Evolutionary conservation across 1,140 invertebrate species (phyloP).

Genomic region (Penaeus vannamei): DNA sequence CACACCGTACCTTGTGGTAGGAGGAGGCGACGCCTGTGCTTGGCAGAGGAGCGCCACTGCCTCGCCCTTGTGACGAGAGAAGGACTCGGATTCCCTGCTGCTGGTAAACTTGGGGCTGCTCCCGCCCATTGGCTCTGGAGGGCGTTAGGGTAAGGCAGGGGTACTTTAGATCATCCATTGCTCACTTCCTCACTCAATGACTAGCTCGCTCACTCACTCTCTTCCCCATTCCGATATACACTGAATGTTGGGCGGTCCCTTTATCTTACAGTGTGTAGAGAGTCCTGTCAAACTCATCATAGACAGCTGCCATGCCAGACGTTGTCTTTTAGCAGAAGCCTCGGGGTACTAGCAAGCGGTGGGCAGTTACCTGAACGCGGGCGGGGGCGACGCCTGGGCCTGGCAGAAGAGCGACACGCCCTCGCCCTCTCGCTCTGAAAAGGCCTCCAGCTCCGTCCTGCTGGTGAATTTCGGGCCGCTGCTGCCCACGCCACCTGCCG

Average conservation of each 20-base stretch:
- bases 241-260: constrained; percentile 43
- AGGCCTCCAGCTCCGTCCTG: constrained; percentile 67
- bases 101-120: constrained; percentile 75
- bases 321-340: not conserved
- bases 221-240: too few relatives aligned
- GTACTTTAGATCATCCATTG: not conserved
- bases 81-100: constrained; percentile 67
- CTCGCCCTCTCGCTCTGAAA: constrained; percentile 67
- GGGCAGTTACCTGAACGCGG: constrained; percentile 69
- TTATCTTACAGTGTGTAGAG: constrained; percentile 37
- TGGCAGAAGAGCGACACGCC: constrained; percentile 77
- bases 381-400: constrained; percentile 78
- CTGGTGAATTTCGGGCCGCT: constrained; percentile 75
- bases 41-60: constrained; percentile 76
- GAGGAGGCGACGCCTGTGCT: constrained; percentile 80
- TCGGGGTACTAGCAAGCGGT: not conserved
- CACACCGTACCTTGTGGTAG: constrained; percentile 77
- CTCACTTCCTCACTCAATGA: too few relatives aligned
- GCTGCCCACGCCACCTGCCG: constrained; percentile 78
- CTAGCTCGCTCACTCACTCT: too few relatives aligned
- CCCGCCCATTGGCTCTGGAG: constrained; percentile 79
- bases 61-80: constrained; percentile 67
- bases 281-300: too few relatives aligned
- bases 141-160: not conserved
- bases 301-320: too few relatives aligned